Evolutionary conservation across 1,140 invertebrate species (phyloP).

Genomic region (Pachypsylla venusta): DNA sequence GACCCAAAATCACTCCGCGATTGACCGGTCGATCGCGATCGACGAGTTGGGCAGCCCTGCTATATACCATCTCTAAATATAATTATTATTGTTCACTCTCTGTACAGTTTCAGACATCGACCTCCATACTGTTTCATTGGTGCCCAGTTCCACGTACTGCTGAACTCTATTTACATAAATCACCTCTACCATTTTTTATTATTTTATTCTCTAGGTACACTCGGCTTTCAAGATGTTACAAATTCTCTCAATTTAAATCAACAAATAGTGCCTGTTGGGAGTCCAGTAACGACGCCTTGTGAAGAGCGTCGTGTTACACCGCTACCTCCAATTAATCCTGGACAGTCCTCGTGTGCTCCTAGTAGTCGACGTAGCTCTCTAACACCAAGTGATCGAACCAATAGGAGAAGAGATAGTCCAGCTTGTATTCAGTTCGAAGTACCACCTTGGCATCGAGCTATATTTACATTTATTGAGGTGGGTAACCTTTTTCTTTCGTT

Average conservation of each 20-base stretch:
- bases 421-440: slow-evolving; percentile 29
- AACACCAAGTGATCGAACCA: slow-evolving; percentile 31
- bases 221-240: slow-evolving; percentile 4
- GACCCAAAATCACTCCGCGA: no score
- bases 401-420: slow-evolving; percentile 28
- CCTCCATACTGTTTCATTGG: no score
- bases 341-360: slow-evolving; percentile 13
- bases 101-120: no score
- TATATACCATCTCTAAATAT: no score
- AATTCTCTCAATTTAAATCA: background rate
- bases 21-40: no score
- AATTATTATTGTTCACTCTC: no score
- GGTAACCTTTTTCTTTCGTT: no score
- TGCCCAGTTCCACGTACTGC: no score
- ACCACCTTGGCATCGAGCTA: slow-evolving; percentile 32
- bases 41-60: no score
- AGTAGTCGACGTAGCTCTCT: slow-evolving; percentile 30
- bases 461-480: slow-evolving; percentile 34
- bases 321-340: slow-evolving; percentile 20
- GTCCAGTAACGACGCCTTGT: slow-evolving; percentile 26
- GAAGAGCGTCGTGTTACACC: slow-evolving; percentile 22
- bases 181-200: no score
- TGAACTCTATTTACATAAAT: no score
- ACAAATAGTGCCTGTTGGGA: slow-evolving; percentile 7
- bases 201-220: slow-evolving; percentile 11